Conservation (phyloP, 2,113 vertebrate genomes). For the Loxodonta africana region DNA sequence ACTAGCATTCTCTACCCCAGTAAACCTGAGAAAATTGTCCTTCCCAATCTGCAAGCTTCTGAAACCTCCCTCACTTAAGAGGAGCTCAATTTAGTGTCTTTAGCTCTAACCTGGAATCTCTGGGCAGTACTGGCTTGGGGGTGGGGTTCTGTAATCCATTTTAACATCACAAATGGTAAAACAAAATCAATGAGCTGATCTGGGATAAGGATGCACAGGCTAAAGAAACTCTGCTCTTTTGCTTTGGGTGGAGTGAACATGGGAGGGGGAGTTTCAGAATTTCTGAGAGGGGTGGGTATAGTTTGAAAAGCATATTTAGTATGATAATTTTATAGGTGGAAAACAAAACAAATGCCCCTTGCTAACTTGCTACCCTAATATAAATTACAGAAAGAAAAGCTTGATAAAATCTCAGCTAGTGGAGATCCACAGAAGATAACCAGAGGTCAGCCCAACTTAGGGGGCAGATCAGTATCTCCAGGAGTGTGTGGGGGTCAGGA, state of each 20-base stretch:
- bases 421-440: background rate
- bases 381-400: slow-evolving; percentile 27
- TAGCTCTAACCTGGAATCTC: background rate
- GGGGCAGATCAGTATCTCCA: background rate
- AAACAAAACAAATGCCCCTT: slow-evolving; percentile 35
- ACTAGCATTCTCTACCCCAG: background rate
- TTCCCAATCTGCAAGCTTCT: background rate
- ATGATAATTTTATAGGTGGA: background rate
- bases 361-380: background rate
- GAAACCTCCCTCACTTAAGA: background rate
- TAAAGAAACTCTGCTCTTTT: background rate
- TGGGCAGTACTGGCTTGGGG: background rate
- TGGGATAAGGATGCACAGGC: background rate
- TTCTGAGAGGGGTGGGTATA: background rate
- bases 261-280: background rate
- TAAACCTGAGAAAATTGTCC: slow-evolving; percentile 12
- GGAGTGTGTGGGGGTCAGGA: background rate
- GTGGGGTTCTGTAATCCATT: background rate
- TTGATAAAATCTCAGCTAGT: background rate
- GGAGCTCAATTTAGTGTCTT: background rate
- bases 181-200: background rate
- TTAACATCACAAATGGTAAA: slow-evolving; percentile 47
- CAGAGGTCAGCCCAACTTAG: background rate
- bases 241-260: background rate
- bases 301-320: background rate